Evolutionary conservation across 2,888 invertebrate genomes (phyloP).

Genomic region (Dioctria rufipes): DNA sequence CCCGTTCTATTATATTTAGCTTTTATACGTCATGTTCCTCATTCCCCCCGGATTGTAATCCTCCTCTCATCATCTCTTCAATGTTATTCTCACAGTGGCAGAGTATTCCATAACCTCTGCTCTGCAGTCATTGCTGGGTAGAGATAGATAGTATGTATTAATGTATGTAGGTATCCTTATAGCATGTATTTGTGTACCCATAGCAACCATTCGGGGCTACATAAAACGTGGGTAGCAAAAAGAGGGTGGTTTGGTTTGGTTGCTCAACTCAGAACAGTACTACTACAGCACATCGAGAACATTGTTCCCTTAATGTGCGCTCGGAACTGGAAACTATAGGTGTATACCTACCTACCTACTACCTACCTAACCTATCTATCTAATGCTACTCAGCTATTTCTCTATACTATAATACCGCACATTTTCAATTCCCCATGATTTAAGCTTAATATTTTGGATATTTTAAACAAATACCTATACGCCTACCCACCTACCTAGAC

Average conservation of each 20-base stretch:
- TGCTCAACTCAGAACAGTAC: background rate
- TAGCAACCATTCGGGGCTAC: conserved; percentile 42
- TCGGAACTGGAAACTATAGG: background rate
- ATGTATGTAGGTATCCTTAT: background rate
- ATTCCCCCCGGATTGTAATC: conserved; percentile 46
- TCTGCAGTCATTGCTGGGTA: background rate
- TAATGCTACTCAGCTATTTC: background rate
- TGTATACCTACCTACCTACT: background rate
- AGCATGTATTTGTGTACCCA: conserved; percentile 42
- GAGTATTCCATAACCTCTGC: conserved; percentile 6
- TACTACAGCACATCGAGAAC: background rate
- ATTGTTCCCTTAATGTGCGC: background rate
- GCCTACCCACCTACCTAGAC: no score
- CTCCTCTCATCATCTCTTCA: conserved; percentile 35
- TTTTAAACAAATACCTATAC: no score
- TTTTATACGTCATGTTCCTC: conserved; percentile 50
- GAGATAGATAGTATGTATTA: background rate
- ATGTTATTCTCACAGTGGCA: conserved; percentile 38
- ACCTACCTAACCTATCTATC: no score
- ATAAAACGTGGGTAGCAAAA: conserved; percentile 38
- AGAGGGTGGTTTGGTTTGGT: conserved; percentile 34
- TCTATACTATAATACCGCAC: background rate
- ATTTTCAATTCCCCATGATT: conserved; percentile 23
- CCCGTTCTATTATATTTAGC: conserved; percentile 49
- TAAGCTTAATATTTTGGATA: conserved; percentile 15